Evolutionary conservation across 2,113 vertebrate genomes (phyloP), one percentile per base, ranked within the genome.

Genomic region (Gallinago undulata): DNA sequence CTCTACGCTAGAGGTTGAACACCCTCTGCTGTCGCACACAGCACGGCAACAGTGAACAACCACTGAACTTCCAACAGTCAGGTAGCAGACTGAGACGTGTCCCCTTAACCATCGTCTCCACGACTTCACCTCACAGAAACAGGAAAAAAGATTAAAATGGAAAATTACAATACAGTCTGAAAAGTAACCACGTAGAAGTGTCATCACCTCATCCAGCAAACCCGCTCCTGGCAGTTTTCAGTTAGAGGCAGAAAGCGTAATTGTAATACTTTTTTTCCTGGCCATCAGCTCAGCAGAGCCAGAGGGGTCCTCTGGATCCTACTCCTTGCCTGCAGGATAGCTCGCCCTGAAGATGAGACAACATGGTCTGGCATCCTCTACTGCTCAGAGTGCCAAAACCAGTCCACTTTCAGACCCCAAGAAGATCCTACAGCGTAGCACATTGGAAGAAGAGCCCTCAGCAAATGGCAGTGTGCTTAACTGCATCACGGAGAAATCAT

Each of bases 71-170:
- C n/a, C 56, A 56, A 18, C 1, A 77, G 50, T 8, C 39, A 39
- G 47, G 68, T 3, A 87, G 72, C 62, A 94, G 84, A 60, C 39
- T 39, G 60, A 80, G 84, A 64, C 39, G 9, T 2, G 6, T 51
- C 59, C 69, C 31, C 91, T 72, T 69, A 56, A 73, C 90, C 76
- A 86, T 67, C 55, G 24, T 63, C 81, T 77, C 95, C 80, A 39
- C 2, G 39, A 79, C 82, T 94, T 87, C 83, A 97, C 77, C 50
- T 95, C 37, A 24, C 66, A 84, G 76, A 96, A 77, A 92, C 83
- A 87, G 95, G 69, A 77, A 77, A 93, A 97, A 93, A 93, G 86
- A 94, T 89, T 81, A 96, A 96, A 94, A 73, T 89, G 43, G 82
- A 90, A 96, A 94, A 95, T 90, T 86, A 90, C 60, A 78, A 41